Base-by-base conservation (phyloP, 2,113 vertebrate genomes). In the Haplochromis burtoni region DNA sequence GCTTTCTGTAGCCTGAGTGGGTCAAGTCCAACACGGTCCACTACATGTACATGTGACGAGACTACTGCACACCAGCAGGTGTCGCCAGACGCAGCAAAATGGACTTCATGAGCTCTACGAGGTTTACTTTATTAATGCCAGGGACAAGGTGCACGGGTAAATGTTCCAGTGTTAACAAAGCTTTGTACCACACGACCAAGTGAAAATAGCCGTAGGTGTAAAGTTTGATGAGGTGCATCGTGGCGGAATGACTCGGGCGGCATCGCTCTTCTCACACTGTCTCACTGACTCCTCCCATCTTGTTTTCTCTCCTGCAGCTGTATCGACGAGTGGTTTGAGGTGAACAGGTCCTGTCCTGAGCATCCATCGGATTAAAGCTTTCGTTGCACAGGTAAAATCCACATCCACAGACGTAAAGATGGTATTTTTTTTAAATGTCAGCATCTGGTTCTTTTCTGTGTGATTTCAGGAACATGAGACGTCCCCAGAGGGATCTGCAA, bases 301-400 rank as follows among this genome's bases (percentile, higher is more conserved):
- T 33, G 51, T 10, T 35, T 51, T 80, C 8, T 78, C 45, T 78
- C 73, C 73, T 51, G 2, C 85, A 99, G 98, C 88, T 99, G 98
- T 94, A 99, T 99, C 94, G 98, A 99, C 76, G 97, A 98, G 93
- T 99, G 98, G 98, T 99, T 99, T 95, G 98, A 99, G 95, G 98
- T 99, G 94, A 99, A 99, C 95, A 96, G 98, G 94, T 99, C 98
- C 73, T 99, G 98, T 95, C 98, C 98, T 71, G 98, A 99, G 90
- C 98, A 99, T 95, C 98, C 98, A 76, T 98, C 98, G 88, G 97
- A 99, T 94, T 99, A 97, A 97, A 95, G 91, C 92, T 73, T 24
- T 55, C 76, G 92, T 91, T 94, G 92, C 93, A 95, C 95, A 95
- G 96, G 95, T 96, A 89, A 92, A 35, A 4, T 80, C 45, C 73